These are phyloP conservation scores for Pristionchus arcanus DNA, from an alignment of 2,888 invertebrate species.

Conservation along the genomic window DNA sequence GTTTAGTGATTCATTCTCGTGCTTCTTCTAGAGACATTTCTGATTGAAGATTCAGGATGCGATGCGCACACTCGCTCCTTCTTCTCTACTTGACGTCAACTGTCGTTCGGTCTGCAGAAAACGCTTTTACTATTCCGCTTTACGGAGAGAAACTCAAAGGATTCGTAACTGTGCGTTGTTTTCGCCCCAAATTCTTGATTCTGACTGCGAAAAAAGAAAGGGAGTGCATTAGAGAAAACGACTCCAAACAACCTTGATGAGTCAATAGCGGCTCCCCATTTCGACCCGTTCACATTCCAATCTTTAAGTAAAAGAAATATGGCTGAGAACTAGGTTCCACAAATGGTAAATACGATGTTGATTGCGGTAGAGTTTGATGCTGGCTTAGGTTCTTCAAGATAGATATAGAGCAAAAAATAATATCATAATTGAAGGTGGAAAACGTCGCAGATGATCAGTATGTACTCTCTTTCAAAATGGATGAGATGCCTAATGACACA, in stretches of 20 bases:
- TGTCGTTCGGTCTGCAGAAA: neutral
- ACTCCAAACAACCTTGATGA: slow-evolving; percentile 48
- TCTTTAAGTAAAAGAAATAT: slow-evolving; percentile 24
- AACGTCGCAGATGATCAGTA: slow-evolving; percentile 61
- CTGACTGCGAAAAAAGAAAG: neutral
- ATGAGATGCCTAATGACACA: slow-evolving; percentile 61
- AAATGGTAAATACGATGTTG: too few relatives aligned
- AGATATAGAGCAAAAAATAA: neutral
- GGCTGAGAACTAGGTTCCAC: slow-evolving; percentile 1
- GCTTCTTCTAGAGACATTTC: neutral
- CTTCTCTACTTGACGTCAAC: neutral
- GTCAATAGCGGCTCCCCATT: slow-evolving; percentile 27
- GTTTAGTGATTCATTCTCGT: neutral
- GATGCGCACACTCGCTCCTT: neutral
- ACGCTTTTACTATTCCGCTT: slow-evolving; percentile 53
- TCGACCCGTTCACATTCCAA: slow-evolving; percentile 40
- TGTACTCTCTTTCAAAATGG: slow-evolving; percentile 66
- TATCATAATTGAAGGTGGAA: slow-evolving; percentile 11
- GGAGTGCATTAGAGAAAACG: slow-evolving; percentile 42
- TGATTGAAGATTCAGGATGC: neutral
- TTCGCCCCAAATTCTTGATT: neutral
- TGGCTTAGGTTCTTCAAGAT: neutral
- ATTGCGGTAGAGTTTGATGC: too few relatives aligned
- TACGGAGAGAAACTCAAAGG: slow-evolving; percentile 70
- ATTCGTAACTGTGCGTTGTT: slow-evolving; percentile 64